These are phyloP conservation scores for Columba guinea DNA, from an alignment of 2,797 vertebrate genomes.

Conservation along the genomic window DNA sequence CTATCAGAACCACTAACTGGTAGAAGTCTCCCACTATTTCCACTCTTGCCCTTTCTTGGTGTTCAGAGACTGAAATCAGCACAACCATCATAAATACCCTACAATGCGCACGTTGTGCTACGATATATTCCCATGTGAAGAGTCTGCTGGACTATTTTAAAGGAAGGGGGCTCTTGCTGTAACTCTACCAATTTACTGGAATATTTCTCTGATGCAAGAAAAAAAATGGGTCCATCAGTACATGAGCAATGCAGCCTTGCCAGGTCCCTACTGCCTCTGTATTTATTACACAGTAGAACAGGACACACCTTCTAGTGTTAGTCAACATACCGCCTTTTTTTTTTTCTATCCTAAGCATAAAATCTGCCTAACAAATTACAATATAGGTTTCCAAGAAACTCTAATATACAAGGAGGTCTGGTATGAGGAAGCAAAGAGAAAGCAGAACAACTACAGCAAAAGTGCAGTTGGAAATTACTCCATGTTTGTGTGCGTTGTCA, in stretches of 20 bases:
- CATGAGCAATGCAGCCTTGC: not conserved
- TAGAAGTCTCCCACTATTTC: not conserved
- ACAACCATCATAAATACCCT: not conserved
- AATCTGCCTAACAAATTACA: not conserved
- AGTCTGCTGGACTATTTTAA: not conserved
- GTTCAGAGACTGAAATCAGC: not conserved
- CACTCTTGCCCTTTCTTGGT: not conserved
- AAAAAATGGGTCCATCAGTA: not conserved
- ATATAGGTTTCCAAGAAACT: not conserved
- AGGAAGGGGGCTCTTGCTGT: not conserved
- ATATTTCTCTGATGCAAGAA: not conserved
- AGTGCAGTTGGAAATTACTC: not conserved
- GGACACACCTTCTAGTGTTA: not conserved
- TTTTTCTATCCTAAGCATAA: not conserved
- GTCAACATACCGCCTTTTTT: not conserved
- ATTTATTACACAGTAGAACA: not conserved
- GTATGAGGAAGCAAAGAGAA: not conserved
- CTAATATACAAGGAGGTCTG: not conserved
- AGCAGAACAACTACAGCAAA: not conserved
- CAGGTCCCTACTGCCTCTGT: not conserved
- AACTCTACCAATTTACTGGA: not conserved
- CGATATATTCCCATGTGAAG: not conserved
- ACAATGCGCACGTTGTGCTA: not conserved
- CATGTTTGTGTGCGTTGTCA: not conserved
- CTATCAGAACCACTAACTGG: not conserved